These are phyloP conservation scores for Podocnemis expansa DNA, from an alignment of 2,113 vertebrate genomes.

Conservation along the genomic window DNA sequence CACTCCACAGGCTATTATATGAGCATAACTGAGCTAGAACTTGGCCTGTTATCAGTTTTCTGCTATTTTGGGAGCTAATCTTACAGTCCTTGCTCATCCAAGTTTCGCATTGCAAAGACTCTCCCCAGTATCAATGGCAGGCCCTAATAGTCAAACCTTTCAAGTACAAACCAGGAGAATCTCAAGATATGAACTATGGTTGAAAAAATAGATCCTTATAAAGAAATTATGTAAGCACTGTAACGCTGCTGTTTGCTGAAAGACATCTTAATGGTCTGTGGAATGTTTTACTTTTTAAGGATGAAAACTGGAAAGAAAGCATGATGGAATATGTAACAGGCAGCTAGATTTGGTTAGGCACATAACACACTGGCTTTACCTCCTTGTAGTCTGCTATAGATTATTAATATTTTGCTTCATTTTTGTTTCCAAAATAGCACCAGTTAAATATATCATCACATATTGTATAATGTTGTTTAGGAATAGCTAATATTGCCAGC, in stretches of 20 bases:
- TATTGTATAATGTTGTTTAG: background rate
- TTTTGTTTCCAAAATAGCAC: slow-evolving; percentile 7
- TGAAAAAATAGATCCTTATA: slow-evolving; percentile 19
- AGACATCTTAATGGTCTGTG: background rate
- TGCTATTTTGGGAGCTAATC: background rate
- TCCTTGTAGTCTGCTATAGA: background rate
- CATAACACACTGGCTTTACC: background rate
- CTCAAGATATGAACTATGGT: slow-evolving; percentile 7
- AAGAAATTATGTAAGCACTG: slow-evolving; percentile 30
- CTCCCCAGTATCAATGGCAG: background rate
- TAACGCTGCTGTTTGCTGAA: slow-evolving; percentile 5
- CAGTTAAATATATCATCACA: background rate
- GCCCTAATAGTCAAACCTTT: slow-evolving; percentile 21
- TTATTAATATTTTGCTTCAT: slow-evolving; percentile 2
- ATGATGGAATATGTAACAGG: slow-evolving; percentile 4
- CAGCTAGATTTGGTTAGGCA: background rate
- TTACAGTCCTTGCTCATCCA: background rate
- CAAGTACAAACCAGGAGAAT: slow-evolving; percentile 26
- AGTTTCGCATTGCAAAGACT: background rate
- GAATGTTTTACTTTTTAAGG: slow-evolving; percentile 55
- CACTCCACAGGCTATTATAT: no score
- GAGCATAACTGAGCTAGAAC: slow-evolving; percentile 1
- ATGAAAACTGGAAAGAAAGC: slow-evolving; percentile 28
- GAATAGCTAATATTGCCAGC: slow-evolving; percentile 1
- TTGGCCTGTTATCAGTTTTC: slow-evolving; percentile 27